phyloP scores from a whole-genome alignment of 2,888 invertebrate species.

The Nephrotoma flavescens region DNA sequence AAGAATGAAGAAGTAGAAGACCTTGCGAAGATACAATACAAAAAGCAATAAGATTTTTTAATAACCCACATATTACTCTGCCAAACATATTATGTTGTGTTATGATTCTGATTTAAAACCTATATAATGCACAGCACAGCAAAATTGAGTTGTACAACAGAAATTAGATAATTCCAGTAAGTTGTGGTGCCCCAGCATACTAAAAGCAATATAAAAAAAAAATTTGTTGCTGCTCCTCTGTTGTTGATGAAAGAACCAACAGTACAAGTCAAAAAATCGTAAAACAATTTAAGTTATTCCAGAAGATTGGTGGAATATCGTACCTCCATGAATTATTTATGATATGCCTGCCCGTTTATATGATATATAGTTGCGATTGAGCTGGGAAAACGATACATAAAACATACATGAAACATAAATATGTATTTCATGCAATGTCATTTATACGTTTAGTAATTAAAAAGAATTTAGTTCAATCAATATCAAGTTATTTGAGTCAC shows the following conservation, averaged over 20 bases:
- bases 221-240: background rate
- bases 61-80: background rate
- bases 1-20: background rate
- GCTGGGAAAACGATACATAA: background rate
- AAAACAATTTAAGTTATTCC: background rate
- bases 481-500: background rate
- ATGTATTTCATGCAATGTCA: background rate
- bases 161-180: background rate
- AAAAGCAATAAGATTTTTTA: background rate
- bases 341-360: background rate
- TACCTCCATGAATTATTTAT: background rate
- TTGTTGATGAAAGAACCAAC: background rate
- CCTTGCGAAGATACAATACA: background rate
- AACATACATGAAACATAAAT: background rate
- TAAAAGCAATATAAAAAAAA: background rate
- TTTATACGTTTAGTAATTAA: background rate
- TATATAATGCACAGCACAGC: background rate
- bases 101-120: background rate
- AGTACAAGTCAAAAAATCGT: background rate
- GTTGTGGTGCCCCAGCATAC: background rate
- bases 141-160: background rate
- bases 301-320: background rate
- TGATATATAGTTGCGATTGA: background rate
- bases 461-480: background rate
- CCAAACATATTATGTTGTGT: background rate